A percentile compares a stretch with the other conserved stretches of the same genome.
Conservation (phyloP, 2,888 invertebrate species). For the Eilema sororculum region DNA sequence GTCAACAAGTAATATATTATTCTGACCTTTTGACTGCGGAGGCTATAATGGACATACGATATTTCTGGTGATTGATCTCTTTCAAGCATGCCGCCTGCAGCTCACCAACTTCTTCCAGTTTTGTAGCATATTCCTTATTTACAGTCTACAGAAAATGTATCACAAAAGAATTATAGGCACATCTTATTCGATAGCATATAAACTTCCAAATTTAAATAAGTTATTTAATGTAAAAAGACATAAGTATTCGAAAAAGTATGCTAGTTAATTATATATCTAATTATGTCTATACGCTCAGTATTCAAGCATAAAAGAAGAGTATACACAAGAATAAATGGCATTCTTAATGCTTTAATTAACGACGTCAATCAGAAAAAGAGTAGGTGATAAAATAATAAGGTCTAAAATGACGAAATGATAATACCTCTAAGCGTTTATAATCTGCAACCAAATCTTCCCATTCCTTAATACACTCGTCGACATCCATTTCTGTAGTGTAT, state of each 20-base stretch:
- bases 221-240: background rate
- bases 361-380: background rate
- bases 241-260: too few relatives aligned
- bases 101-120: constrained; percentile 94
- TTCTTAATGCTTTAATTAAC: background rate
- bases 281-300: background rate
- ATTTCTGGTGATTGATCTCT: constrained; percentile 96
- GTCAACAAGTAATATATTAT: constrained; percentile 25
- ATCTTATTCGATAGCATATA: background rate
- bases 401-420: background rate
- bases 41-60: constrained; percentile 94
- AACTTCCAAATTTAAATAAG: background rate
- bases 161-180: background rate
- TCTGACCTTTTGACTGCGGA: constrained; percentile 93
- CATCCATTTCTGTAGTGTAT: constrained; percentile 79
- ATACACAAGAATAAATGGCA: background rate
- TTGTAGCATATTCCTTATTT: constrained; percentile 94
- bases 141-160: constrained; percentile 83
- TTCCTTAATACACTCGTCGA: constrained; percentile 90
- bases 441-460: constrained; percentile 93
- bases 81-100: constrained; percentile 95
- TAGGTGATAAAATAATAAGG: constrained; percentile 26
- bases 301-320: background rate
- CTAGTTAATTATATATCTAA: background rate
- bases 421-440: constrained; percentile 94